These are phyloP conservation scores for Thymelicus sylvestris DNA, from an alignment of 2,888 invertebrate genomes.

Conservation along the genomic window DNA sequence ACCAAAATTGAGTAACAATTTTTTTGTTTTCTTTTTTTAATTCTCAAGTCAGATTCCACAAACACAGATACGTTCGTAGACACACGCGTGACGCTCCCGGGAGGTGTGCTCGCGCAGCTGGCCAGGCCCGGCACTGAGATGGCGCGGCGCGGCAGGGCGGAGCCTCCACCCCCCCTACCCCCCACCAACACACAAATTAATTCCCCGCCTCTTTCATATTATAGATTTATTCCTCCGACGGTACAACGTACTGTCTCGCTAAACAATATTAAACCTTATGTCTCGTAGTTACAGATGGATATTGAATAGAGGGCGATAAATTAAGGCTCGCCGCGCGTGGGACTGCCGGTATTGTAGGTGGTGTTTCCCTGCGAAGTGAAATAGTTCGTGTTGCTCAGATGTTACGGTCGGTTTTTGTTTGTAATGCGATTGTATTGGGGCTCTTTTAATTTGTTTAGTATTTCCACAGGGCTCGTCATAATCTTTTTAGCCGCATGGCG, in stretches of 20 bases:
- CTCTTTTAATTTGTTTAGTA: slow-evolving; percentile 71
- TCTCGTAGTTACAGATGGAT: slow-evolving; percentile 71
- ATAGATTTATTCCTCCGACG: slow-evolving; percentile 82
- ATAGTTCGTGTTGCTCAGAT: slow-evolving; percentile 54
- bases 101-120: slow-evolving; percentile 57
- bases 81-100: slow-evolving; percentile 44
- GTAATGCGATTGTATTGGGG: slow-evolving; percentile 54
- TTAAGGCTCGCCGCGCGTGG: slow-evolving; percentile 79
- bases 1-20: slow-evolving; percentile 5
- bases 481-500: slow-evolving; percentile 82
- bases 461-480: slow-evolving; percentile 77
- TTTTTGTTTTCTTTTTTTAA: slow-evolving; percentile 12
- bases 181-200: slow-evolving; percentile 73
- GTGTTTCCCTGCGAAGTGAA: slow-evolving; percentile 52
- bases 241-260: slow-evolving; percentile 64
- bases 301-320: slow-evolving; percentile 75
- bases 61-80: slow-evolving; percentile 34
- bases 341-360: slow-evolving; percentile 75
- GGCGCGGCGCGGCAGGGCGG: slow-evolving; percentile 75
- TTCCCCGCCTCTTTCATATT: slow-evolving; percentile 83
- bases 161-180: slow-evolving; percentile 63
- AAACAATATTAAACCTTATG: slow-evolving; percentile 81
- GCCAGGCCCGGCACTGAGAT: slow-evolving; percentile 73
- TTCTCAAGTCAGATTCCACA: slow-evolving; percentile 28
- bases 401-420: slow-evolving; percentile 60